Evolutionary conservation across 2,113 vertebrate genomes (phyloP), one percentile per base, ranked within the genome.

Genomic region (Microcebus ravelobensis): DNA sequence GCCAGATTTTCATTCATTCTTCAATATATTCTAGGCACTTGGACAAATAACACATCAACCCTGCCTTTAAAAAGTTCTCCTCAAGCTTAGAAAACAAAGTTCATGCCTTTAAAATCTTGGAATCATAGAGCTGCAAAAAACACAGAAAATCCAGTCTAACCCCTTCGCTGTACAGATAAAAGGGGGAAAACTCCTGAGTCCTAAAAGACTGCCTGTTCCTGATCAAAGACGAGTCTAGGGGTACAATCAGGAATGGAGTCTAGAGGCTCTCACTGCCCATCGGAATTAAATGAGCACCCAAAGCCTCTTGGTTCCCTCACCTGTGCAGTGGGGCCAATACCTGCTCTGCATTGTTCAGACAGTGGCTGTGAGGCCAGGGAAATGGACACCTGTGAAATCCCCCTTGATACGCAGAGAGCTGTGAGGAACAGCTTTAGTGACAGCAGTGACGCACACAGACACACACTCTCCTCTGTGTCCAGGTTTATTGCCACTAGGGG

Each of bases 41-140:
- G 57, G 27, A 70, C 31, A 94, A 95, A 81, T 48, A 91, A 73
- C 15, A 39, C 23, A 63, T 21, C 59, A 70, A 82, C 29, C 29
- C 5, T 45, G 29, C 39, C 45, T 11, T 86, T 65, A 57, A 87
- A 84, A 93, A 91, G 14, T 84, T 52, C 45, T 48, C 79, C 90
- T 77, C 18, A 52, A 77, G 23, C 45, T 90, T 97, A 82, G 74
- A 93, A 95, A 93, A 90, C 36, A 68, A 96, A 80, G 18, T 67
- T 57, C 59, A 77, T 50, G 45, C 29, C 52, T 95, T 96, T 42
- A 86, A 91, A 92, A n/a, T 36, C 48, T 59, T 68, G 71, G 21
- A 50, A 90, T 36, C 57, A 90, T 27, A 77, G 34, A 82, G 18
- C 23, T 71, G 67, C 42, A 36, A 52, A 71, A 79, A 67, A 59